Evolutionary conservation across 2,113 vertebrate species (phyloP).

Genomic region (Hiodon tergisus): DNA sequence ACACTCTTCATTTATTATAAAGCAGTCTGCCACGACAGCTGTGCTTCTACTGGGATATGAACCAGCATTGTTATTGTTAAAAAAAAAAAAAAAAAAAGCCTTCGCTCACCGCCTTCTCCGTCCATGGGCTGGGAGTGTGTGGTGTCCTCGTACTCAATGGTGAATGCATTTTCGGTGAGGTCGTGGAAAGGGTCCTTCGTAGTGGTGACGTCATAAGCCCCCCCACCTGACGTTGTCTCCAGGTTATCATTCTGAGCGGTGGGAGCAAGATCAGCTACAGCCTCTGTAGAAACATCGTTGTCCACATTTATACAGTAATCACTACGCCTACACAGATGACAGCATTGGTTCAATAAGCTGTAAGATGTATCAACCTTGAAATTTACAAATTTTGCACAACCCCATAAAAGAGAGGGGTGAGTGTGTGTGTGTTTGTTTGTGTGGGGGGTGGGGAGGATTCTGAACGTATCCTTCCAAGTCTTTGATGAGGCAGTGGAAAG

Average conservation of each 20-base stretch:
- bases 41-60: no score
- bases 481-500: conserved; percentile 26
- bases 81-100: not conserved
- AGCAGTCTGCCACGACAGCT: no score
- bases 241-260: conserved; percentile 75
- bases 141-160: conserved; percentile 66
- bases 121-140: conserved; percentile 62
- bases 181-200: conserved; percentile 52
- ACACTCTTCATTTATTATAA: no score
- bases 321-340: not conserved
- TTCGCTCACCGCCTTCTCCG: conserved; percentile 53
- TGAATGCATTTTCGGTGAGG: conserved; percentile 51
- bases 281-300: conserved; percentile 43
- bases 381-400: no score
- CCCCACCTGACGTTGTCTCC: conserved; percentile 78
- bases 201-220: conserved; percentile 59
- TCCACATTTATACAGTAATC: not conserved
- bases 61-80: no score
- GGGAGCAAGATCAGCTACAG: conserved; percentile 46
- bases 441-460: no score
- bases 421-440: no score
- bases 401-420: no score
- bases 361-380: not conserved
- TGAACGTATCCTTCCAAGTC: conserved; percentile 1
- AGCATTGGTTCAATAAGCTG: not conserved